Percentiles rank a stretch among this genome's conserved stretches.
These are phyloP conservation scores for Chlorodrepanis virens DNA, from an alignment of 2,113 vertebrate species.

Conservation along the genomic window DNA sequence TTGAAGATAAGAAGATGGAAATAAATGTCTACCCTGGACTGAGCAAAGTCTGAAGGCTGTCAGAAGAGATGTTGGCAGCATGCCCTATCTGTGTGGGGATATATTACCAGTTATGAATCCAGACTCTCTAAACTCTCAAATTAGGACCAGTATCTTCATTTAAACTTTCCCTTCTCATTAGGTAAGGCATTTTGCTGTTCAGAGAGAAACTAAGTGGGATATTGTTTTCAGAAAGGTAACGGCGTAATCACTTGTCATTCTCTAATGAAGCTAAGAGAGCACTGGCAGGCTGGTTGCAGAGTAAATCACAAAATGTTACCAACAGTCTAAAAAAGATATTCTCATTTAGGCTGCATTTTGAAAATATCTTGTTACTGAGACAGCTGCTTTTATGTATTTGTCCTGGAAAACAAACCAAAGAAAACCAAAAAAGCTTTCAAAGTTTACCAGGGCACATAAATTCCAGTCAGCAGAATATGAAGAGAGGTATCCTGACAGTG, in stretches of 20 bases:
- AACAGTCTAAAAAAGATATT: not conserved
- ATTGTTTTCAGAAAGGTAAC: not conserved
- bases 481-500: not conserved
- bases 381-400: not conserved
- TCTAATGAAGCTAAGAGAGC: not conserved
- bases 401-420: not conserved
- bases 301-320: not conserved
- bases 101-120: not conserved
- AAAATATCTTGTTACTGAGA: not conserved
- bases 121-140: not conserved
- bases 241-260: not conserved
- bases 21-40: not conserved
- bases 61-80: not conserved
- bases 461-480: not conserved
- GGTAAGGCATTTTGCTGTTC: not conserved
- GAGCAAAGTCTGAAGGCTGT: not conserved
- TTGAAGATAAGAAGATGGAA: not conserved
- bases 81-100: not conserved
- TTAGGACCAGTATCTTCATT: not conserved
- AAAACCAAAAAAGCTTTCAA: not conserved
- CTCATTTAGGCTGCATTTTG: not conserved
- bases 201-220: not conserved
- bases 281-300: not conserved
- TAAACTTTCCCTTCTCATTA: not conserved
- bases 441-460: not conserved